Percentiles rank a stretch among this genome's conserved stretches.
These are phyloP conservation scores for Corythaeola cristata DNA, from an alignment of 2,113 vertebrate species.

Conservation along the genomic window DNA sequence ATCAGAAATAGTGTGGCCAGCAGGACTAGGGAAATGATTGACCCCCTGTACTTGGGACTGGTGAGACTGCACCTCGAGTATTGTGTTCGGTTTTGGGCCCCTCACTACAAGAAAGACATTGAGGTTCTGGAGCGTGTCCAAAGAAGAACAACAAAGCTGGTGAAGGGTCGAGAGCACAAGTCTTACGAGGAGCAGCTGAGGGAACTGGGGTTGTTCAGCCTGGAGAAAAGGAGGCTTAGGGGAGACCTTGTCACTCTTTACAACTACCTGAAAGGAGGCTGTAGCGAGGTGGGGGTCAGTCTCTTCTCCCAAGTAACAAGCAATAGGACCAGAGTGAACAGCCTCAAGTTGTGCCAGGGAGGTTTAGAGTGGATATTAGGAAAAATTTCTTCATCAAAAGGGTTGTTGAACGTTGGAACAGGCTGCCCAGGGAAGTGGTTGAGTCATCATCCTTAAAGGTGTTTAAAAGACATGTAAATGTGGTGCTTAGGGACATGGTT, in stretches of 20 bases:
- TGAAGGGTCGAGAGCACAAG: background rate
- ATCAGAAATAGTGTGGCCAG: background rate
- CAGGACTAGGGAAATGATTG: background rate
- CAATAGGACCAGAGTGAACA: accelerated
- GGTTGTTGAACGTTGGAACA: background rate
- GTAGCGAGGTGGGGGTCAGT: accelerated
- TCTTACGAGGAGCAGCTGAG: background rate
- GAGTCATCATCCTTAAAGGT: background rate
- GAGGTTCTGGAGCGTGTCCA: background rate
- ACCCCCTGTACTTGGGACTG: background rate
- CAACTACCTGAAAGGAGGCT: background rate
- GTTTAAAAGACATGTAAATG: accelerated
- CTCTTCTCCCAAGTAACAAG: background rate
- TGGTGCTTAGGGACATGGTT: background rate
- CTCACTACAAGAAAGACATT: background rate
- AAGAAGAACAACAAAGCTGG: background rate
- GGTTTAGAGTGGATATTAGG: background rate
- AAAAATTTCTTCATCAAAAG: background rate
- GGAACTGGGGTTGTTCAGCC: background rate
- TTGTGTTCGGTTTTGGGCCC: background rate
- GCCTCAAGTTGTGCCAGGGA: background rate
- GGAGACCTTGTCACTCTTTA: background rate
- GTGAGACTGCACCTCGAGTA: accelerated
- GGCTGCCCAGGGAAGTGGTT: background rate
- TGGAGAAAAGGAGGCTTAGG: background rate